Evolutionary conservation across 2,888 invertebrate species (phyloP).

Genomic region (Taenaris catops): DNA sequence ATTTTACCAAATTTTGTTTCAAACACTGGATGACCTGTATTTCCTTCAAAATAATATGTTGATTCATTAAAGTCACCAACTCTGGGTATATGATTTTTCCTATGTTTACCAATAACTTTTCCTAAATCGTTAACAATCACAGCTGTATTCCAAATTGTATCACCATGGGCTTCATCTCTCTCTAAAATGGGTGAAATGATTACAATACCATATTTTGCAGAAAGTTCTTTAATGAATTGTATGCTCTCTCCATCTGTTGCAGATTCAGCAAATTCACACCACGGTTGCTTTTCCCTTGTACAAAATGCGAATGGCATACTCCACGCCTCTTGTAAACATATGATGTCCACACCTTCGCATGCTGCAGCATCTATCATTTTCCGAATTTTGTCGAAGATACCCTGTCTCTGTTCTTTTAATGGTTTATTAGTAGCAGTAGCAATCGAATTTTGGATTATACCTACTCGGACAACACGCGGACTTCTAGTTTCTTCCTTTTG

Average conservation of each 20-base stretch:
- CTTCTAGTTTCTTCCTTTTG: constrained; percentile 84
- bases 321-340: constrained; percentile 99
- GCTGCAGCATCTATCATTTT: constrained; percentile 89
- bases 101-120: constrained; percentile 93
- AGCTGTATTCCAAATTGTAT: constrained; percentile 96
- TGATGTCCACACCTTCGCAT: constrained; percentile 88
- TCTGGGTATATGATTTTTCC: constrained; percentile 99
- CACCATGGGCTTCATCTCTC: constrained; percentile 91
- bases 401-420: constrained; percentile 87
- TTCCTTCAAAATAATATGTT: constrained; percentile 97
- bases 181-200: constrained; percentile 97
- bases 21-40: constrained; percentile 97
- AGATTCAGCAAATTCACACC: constrained; percentile 98
- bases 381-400: constrained; percentile 86
- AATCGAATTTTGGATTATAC: constrained; percentile 92
- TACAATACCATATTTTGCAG: constrained; percentile 92
- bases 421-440: constrained; percentile 87
- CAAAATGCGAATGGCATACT: constrained; percentile 99
- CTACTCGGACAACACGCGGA: constrained; percentile 88
- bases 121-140: constrained; percentile 95
- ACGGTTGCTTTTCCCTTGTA: constrained; percentile 96
- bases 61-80: constrained; percentile 99
- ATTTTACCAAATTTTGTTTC: constrained; percentile 92
- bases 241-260: constrained; percentile 93
- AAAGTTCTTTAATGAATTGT: constrained; percentile 87